Evolutionary conservation across 1,140 invertebrate genomes (phyloP).

Genomic region (Drosophila pachea): DNA sequence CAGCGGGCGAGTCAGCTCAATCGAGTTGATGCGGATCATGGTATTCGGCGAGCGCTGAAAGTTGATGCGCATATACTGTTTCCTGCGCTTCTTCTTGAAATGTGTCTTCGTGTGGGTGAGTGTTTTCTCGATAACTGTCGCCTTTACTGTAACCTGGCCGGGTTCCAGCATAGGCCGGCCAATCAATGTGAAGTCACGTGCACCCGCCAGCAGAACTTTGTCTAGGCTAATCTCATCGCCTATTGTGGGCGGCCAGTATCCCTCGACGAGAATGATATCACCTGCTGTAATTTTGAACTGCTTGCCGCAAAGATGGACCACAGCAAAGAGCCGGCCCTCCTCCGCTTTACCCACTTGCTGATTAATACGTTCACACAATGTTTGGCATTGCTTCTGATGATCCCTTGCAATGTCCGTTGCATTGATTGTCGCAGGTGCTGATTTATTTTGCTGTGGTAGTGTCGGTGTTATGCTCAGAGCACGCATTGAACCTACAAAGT

Average conservation of each 20-base stretch:
- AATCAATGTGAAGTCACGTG: slow-evolving; percentile 91
- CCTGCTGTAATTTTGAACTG: slow-evolving; percentile 93
- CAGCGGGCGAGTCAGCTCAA: slow-evolving; percentile 80
- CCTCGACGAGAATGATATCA: slow-evolving; percentile 91
- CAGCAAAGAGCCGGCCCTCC: slow-evolving; percentile 90
- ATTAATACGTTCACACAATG: slow-evolving; percentile 82
- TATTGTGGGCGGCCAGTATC: slow-evolving; percentile 89
- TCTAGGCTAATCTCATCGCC: slow-evolving; percentile 92
- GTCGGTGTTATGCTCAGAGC: slow-evolving; percentile 55
- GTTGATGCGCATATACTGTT: slow-evolving; percentile 87
- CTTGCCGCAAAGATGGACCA: slow-evolving; percentile 89
- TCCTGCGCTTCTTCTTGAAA: slow-evolving; percentile 87
- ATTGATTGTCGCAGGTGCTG: slow-evolving; percentile 24
- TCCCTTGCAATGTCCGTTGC: slow-evolving; percentile 39
- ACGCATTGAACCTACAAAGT: slow-evolving; percentile 57
- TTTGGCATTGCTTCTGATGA: slow-evolving; percentile 66
- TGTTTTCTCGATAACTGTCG: slow-evolving; percentile 94
- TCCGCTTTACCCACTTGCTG: slow-evolving; percentile 80
- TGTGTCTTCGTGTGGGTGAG: slow-evolving; percentile 89
- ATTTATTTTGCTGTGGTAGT: slow-evolving; percentile 61
- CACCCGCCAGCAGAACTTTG: slow-evolving; percentile 91
- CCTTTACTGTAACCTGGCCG: slow-evolving; percentile 87
- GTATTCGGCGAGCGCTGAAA: slow-evolving; percentile 86
- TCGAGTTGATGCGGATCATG: slow-evolving; percentile 86
- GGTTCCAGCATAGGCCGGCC: slow-evolving; percentile 89